Evolutionary conservation across 1,140 invertebrate species (phyloP), one percentile per base, ranked within the genome.

Genomic region (Drosophila triauraria): DNA sequence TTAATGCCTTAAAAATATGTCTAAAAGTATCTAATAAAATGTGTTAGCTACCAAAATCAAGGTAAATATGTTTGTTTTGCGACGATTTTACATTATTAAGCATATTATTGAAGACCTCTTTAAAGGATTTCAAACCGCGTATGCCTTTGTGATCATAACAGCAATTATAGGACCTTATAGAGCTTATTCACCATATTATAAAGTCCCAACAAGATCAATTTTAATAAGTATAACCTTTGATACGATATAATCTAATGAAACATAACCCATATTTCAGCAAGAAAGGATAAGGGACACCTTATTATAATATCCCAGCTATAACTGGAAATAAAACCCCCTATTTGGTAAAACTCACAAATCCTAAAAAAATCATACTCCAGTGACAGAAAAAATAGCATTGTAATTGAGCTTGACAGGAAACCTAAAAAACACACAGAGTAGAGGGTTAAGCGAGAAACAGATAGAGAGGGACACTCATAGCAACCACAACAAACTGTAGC

Each of bases 381-480:
- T 35, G 44, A 30, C n/a, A 25, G 15, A 82, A 86, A 90, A 91
- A 88, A 80, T 54, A 80, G 63, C 81, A 78, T 76, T 91, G 91
- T 90, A 92, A 92, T 92, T 91, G 91, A 92, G 87, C 87, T 90
- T 47, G 71, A 78, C 81, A 91, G 91, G 91, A 92, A 92, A 90
- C 91, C 91, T 77, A 91, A 92, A 92, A 92, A 92, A 67, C 69
- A 58, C 58, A 53, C 62, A 23, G 35, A 23, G 17, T 27, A 35
- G 38, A 46, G 65, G 67, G 65, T 44, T 50, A 44, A 67, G 25
- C 62, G 62, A 47, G 25, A 30, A 43, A n/a, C 42, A 58, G 8
- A 27, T 10, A 56, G 9, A 56, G 12, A 47, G 53, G 46, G 15
- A 50, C 38, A 56, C 59, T 56, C 61, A 57, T 40, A 59, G 38